Base-by-base conservation (phyloP, 2,113 vertebrate species). In the Thryonomys swinderianus region DNA sequence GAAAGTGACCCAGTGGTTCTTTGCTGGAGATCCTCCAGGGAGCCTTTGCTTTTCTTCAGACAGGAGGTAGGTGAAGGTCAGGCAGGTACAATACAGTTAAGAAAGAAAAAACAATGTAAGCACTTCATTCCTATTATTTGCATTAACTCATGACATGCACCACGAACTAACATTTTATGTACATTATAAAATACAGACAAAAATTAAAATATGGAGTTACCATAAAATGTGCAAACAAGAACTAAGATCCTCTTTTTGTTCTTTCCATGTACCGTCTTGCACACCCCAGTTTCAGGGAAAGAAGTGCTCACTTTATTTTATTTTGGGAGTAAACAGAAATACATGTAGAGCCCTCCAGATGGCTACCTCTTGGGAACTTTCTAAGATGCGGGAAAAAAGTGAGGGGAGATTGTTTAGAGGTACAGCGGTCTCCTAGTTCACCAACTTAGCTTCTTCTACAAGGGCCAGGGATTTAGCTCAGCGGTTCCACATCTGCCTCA, bases 321-420 rank as follows among this genome's bases (percentile, higher is more conserved):
- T 55, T 93, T 91, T 94, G 55, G 42, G 40, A n/a, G n/a, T 48
- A 57, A 81, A 27, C 11, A 64, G 45, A 67, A 85, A 78, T 25
- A 16, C 55, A 34, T 13, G 53, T 79, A 92, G 48, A 85, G 12
- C 45, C 66, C 17, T 57, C 34, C 40, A 80, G 64, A 55, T 11
- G 66, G 40, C 21, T 57, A 4, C 27, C 34, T 81, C 18, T 91
- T 0, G 9, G 34, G 76, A 93, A 37, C 66, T 80, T 66, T 84
- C 85, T 82, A 93, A 62, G 53, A 88, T 87, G 78, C 88, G n/a
- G 40, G 10, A 32, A 73, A 48, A 82, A 66, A 90, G 20, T 53
- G 66, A 93, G 21, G 16, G 83, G 59, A 78, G 73, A 79, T 78
- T 78, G 59, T 78, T 14, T 92, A 61, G 64, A 55, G 11, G 32